Percentiles rank a stretch among this genome's conserved stretches.
phyloP scores from a whole-genome alignment of 2,888 invertebrate genomes.

The Gortyna flavago region DNA sequence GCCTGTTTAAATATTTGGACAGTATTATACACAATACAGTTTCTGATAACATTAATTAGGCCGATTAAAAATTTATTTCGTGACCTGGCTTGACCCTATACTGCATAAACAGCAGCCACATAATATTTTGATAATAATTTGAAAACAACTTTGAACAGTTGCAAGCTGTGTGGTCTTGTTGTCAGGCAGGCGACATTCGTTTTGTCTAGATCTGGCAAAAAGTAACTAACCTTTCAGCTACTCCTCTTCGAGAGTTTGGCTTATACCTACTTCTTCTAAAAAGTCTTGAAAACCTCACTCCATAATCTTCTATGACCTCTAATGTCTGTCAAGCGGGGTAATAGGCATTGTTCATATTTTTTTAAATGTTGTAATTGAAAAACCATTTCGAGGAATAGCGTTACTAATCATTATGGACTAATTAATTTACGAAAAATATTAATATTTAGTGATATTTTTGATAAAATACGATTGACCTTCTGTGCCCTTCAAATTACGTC shows the following conservation, averaged over 20 bases:
- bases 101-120: slow-evolving; percentile 26
- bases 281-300: not conserved
- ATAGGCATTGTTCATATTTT: too few species aligned
- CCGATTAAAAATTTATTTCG: slow-evolving; percentile 43
- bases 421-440: too few species aligned
- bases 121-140: slow-evolving; percentile 28
- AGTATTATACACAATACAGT: not conserved
- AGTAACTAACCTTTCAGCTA: too few species aligned
- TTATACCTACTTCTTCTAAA: not conserved
- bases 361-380: too few species aligned
- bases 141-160: not conserved
- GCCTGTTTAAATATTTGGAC: not conserved
- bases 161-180: not conserved
- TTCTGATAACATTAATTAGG: slow-evolving; percentile 46
- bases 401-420: too few species aligned
- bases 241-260: not conserved
- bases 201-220: not conserved
- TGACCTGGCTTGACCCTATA: slow-evolving; percentile 41
- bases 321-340: too few species aligned
- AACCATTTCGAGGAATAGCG: too few species aligned
- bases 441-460: too few species aligned
- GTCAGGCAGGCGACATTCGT: not conserved
- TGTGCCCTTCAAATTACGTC: too few species aligned
- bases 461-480: too few species aligned
- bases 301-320: not conserved